Evolutionary conservation across 1,140 invertebrate species (phyloP).

Genomic region (Papilio aristodemus): DNA sequence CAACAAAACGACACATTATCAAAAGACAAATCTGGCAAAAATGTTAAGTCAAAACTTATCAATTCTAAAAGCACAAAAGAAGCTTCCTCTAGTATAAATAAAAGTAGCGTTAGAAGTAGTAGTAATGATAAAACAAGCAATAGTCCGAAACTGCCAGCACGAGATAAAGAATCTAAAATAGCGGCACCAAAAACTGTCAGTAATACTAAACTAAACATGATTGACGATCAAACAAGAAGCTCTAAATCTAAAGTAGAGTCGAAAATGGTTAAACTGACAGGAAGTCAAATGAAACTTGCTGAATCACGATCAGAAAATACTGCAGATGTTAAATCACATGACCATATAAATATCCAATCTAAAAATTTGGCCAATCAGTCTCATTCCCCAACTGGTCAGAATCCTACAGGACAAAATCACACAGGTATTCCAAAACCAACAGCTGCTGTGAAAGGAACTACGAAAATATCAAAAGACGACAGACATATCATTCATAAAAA

Average conservation of each 20-base stretch:
- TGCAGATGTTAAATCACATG: constrained; percentile 54
- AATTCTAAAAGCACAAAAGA: constrained; percentile 71
- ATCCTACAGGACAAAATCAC: constrained; percentile 59
- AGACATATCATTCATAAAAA: constrained; percentile 70
- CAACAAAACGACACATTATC: constrained; percentile 72
- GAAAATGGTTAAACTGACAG: constrained; percentile 75
- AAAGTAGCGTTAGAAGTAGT: constrained; percentile 58
- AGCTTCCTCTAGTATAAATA: constrained; percentile 62
- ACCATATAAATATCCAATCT: constrained; percentile 45
- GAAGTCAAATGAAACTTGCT: constrained; percentile 75
- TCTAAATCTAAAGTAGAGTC: constrained; percentile 66
- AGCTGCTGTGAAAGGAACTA: constrained; percentile 93
- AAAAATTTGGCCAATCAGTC: constrained; percentile 54
- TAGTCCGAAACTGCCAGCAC: constrained; percentile 74
- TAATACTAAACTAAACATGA: constrained; percentile 74
- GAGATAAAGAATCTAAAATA: constrained; percentile 79
- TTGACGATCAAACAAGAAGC: constrained; percentile 64
- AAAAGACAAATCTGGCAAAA: constrained; percentile 75
- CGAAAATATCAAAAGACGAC: constrained; percentile 83
- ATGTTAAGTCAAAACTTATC: constrained; percentile 73
- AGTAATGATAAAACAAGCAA: constrained; percentile 74
- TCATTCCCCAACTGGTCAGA: constrained; percentile 55
- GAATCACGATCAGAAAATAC: constrained; percentile 58
- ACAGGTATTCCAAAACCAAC: constrained; percentile 94
- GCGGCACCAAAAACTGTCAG: constrained; percentile 74